Base-by-base conservation (phyloP, 2,113 vertebrate genomes). In the Pollimyrus isidori region DNA sequence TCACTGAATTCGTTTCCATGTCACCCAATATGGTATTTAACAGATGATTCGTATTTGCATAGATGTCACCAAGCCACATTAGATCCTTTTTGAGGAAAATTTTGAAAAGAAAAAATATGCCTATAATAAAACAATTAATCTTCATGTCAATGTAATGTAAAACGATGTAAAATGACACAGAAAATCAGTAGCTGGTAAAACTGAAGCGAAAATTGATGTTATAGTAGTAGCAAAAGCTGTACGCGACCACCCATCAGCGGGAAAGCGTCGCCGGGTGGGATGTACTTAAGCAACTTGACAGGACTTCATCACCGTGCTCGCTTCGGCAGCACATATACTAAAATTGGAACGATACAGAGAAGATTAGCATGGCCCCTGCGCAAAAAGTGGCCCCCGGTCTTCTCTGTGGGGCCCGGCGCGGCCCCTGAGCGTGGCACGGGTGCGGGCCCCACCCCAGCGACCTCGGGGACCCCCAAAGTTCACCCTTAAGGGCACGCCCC, bases 371-470 rank as follows among this genome's bases (percentile, higher is more conserved):
- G 56, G 56, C 56, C 23, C 56, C 56, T 58, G 21, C 21, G 3
- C 52, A 19, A 19, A 46, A 46, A 7, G 15, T 52, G 11, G 50
- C 50, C 50, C 50, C 50, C 3, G 15, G 0, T 52, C 50, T 52
- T 52, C 50, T 52, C 11, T 17, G 50, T 17, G 13, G 50, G 11
- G 3, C 13, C 50, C 50, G 1, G 50, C 50, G 0, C 13, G 50
- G 11, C 11, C 50, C 50, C 50, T 52, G 50, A 17, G 50, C 13
- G 0, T 17, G 11, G 1, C 3, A 3, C 13, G 50, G 50, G 50
- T 0, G 0, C 0, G 0, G 50, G 11, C 11, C 11, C 15, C 15
- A 0, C 3, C 50, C 13, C 50, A 0, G 3, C 50, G 3, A 17
- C 13, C 50, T 0, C 11, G 0, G 13, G 50, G 50, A 13, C 15